Percentiles rank a stretch among this genome's conserved stretches.
These are phyloP conservation scores for Acestrorhynchus altus DNA, from an alignment of 2,797 vertebrate species.

Conservation along the genomic window DNA sequence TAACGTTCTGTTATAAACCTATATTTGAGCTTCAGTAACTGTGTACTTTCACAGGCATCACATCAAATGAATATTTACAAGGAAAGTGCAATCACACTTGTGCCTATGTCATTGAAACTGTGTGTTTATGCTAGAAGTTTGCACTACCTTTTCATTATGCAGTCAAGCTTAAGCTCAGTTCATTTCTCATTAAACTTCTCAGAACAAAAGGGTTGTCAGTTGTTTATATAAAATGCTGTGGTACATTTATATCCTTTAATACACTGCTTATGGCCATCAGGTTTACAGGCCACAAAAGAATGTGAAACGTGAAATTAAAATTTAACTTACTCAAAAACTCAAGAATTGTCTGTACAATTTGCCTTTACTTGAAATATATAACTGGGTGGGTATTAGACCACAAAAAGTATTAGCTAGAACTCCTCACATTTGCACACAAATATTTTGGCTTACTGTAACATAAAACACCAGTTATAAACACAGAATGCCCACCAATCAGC, in stretches of 20 bases:
- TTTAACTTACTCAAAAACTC: too few species aligned
- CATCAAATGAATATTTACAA: not conserved
- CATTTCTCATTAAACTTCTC: too few species aligned
- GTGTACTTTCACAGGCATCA: not conserved
- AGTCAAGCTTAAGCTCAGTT: not conserved
- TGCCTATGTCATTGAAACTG: not conserved
- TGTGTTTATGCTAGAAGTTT: not conserved
- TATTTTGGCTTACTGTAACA: not conserved
- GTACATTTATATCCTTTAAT: not conserved
- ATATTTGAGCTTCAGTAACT: not conserved
- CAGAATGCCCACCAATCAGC: constrained; percentile 22
- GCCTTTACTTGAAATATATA: too few species aligned
- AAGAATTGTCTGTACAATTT: too few species aligned
- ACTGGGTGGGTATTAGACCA: too few species aligned
- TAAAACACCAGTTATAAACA: constrained; percentile 33
- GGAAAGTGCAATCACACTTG: not conserved
- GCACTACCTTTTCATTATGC: not conserved
- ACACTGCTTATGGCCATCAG: not conserved
- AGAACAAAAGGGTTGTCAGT: not conserved
- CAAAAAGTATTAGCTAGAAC: constrained; percentile 29
- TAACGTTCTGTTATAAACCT: not conserved
- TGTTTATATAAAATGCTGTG: not conserved
- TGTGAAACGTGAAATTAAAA: too few species aligned
- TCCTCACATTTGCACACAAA: constrained; percentile 16
- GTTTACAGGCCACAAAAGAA: too few species aligned